phyloP scores from a whole-genome alignment of 2,113 vertebrate species.

The Engraulis encrasicolus region DNA sequence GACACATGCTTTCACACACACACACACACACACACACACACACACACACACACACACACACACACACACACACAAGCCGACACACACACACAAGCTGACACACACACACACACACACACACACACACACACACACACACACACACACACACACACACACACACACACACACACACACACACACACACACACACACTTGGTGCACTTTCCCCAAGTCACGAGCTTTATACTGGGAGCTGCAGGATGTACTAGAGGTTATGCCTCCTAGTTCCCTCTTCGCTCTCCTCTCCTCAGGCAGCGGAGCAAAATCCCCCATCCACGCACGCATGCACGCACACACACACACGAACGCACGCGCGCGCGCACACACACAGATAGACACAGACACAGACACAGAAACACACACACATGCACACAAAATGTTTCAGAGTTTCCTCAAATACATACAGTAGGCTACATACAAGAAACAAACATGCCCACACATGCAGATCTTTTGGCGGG shows the following conservation, averaged over 20 bases:
- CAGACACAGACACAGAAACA: neutral
- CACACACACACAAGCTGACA: no score
- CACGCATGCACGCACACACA: neutral
- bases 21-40: neutral
- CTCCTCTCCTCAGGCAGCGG: no score
- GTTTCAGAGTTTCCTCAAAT: neutral
- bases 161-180: neutral
- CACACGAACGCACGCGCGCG: no score
- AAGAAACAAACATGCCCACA: neutral
- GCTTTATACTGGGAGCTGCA: neutral
- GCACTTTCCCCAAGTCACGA: constrained; percentile 6
- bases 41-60: neutral
- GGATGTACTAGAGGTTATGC: constrained; percentile 19
- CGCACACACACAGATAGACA: neutral
- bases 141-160: neutral
- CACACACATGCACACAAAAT: neutral
- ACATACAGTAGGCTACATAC: neutral
- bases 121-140: neutral
- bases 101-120: no score
- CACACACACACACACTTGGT: neutral
- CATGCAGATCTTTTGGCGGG: neutral
- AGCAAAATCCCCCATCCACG: neutral
- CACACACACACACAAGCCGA: neutral
- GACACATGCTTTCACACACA: no score
- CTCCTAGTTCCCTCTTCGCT: neutral